Conservation (phyloP, 1,140 invertebrate genomes). For the Achroia grisella region DNA sequence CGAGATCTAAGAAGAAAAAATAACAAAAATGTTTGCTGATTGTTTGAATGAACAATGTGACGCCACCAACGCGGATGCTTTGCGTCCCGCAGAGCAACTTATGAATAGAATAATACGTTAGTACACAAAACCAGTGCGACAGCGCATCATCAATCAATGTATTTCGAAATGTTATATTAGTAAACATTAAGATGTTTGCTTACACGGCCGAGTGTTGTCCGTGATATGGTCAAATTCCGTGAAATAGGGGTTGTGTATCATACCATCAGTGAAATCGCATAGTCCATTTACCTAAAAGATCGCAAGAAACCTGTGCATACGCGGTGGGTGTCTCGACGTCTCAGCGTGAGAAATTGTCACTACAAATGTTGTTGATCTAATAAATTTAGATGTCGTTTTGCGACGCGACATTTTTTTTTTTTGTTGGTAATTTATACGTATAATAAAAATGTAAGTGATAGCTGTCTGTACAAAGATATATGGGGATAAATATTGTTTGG, state of each 20-base stretch:
- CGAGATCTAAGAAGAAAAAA: conserved; percentile 33
- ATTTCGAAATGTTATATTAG: conserved; percentile 67
- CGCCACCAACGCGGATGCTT: conserved; percentile 55
- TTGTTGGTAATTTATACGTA: too few species aligned
- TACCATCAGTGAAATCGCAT: conserved; percentile 39
- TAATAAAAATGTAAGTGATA: too few species aligned
- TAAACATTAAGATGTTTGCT: conserved; percentile 73
- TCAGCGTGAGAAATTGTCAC: conserved; percentile 35
- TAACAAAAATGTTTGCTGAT: conserved; percentile 50
- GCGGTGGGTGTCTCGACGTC: conserved; percentile 37
- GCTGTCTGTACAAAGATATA: too few species aligned
- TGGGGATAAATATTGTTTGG: too few species aligned
- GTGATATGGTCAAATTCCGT: conserved; percentile 44
- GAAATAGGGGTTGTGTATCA: conserved; percentile 49
- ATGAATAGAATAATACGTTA: conserved; percentile 59
- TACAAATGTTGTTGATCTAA: conserved; percentile 28
- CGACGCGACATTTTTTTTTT: too few species aligned
- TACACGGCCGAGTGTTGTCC: conserved; percentile 60
- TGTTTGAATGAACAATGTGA: conserved; percentile 45
- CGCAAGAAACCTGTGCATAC: conserved; percentile 17
- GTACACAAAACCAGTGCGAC: conserved; percentile 50
- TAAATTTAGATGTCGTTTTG: conserved; percentile 9
- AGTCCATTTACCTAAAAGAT: conserved; percentile 30
- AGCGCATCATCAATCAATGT: conserved; percentile 62
- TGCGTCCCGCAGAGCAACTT: conserved; percentile 46